Evolutionary conservation across 2,888 invertebrate genomes (phyloP), one percentile per base, ranked within the genome.

Genomic region (Drosophila cyrtoloma): DNA sequence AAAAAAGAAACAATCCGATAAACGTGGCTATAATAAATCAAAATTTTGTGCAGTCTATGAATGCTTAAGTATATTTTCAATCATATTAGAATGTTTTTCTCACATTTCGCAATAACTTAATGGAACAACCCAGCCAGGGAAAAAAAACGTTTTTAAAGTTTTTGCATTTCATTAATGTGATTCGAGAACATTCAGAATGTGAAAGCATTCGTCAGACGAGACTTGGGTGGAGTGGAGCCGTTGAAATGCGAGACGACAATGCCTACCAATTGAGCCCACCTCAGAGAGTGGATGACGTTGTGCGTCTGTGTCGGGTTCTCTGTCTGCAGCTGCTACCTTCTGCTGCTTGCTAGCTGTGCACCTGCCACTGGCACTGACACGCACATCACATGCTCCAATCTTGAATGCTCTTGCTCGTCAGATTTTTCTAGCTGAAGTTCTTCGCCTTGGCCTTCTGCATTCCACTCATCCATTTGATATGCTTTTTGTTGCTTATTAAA

Each of bases 401-500:
- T 19, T 22, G 14, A 42, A 35, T 12, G 44, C 42, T 50, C 9
- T 22, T 62, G 32, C 26, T 19, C 35, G 35, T 30, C 32, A 22
- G 19, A n/a, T 16, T 62, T 28, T 16, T 22, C 16, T 42, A 47
- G 14, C 12, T 22, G 6, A 16, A 53, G 53, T 47, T 61, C 26
- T 39, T 61, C 28, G 32, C 28, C 44, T 68, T 56, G 69, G 59
- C 56, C 37, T 68, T 37, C 35, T 56, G 70, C 62, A 64, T 28
- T 71, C 53, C 60, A 44, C 51, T 64, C 42, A 33, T 30, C 28
- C 58, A 55, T n/a, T n/a, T n/a, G 56, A 59, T 60, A 35, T 71
- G 68, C 68, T 79, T 68, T 77, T 82, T 79, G 83, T 79, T 81
- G 78, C 69, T 80, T 72, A 80, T 82, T 87, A 82, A 75, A 85